Evolutionary conservation across 2,113 vertebrate species (phyloP), one percentile per base, ranked within the genome.

Genomic region (Diadophis punctatus): DNA sequence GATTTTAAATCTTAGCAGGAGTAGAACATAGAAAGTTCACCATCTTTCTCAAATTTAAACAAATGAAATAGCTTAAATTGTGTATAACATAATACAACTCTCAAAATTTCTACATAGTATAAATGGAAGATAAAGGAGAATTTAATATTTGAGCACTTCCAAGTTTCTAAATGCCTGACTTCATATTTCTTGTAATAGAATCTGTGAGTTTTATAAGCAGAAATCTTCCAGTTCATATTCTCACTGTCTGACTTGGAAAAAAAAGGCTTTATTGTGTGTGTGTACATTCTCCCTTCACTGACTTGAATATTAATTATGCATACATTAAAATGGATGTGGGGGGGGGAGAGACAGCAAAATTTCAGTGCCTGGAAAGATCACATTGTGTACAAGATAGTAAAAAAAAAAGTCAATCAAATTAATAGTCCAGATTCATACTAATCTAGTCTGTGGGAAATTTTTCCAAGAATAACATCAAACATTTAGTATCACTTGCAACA

Each of bases 381-480:
- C 55, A 86, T 91, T 60, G 34, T 68, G 11, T 60, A 49, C 56
- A 46, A 34, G 30, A 52, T 58, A 43, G 80, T 86, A 34, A 68
- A 90, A 91, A 53, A 74, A 86, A 46, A 68, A 91, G 51, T 43
- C 90, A 68, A 34, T 91, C 90, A 93, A 68, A 93, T 89, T 86
- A 91, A 88, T 91, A 89, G 20, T 63, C 87, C 91, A 90, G 68
- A 86, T 93, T 93, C 87, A 89, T 90, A 86, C 55, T 91, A 89
- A 74, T 91, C 34, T 90, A 55, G 49, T 90, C 87, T 68, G 55
- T 39, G 68, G 58, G 9, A 93, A 8, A 88, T 7, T 58, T 93
- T 93, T 90, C 90, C 87, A 58, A 92, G 49, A 94, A 90, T n/a
- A 93, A 60, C 56, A 74, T 92, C 39, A 91, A 63, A 93, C 25